A percentile compares a stretch with the other conserved stretches of the same genome.
Conservation (phyloP, 2,888 invertebrate genomes). For the Perizoma flavofasciatum region DNA sequence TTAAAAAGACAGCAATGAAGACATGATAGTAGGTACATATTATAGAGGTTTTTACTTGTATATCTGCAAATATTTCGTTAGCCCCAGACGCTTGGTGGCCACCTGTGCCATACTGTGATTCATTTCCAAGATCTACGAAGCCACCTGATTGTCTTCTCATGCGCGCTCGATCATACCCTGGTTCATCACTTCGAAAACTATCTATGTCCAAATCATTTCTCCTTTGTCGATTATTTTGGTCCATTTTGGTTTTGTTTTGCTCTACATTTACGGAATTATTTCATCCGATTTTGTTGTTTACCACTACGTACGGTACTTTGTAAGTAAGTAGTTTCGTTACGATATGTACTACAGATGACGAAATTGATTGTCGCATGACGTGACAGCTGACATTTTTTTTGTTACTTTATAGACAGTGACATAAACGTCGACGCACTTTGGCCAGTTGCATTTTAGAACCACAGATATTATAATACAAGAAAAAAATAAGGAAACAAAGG, state of each 20-base stretch:
- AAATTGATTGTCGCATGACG: too few species aligned
- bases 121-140: slow-evolving; percentile 90
- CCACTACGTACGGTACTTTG: not conserved
- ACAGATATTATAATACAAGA: too few species aligned
- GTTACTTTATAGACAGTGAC: too few species aligned
- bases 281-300: not conserved
- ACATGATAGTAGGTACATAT: not conserved
- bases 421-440: too few species aligned
- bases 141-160: slow-evolving; percentile 87
- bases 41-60: slow-evolving; percentile 86
- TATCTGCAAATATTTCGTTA: slow-evolving; percentile 95
- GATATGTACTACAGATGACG: too few species aligned
- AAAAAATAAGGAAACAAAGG: too few species aligned
- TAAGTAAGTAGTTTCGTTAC: too few species aligned
- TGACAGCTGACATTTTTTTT: too few species aligned
- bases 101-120: slow-evolving; percentile 89
- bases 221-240: slow-evolving; percentile 64
- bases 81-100: slow-evolving; percentile 94
- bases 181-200: slow-evolving; percentile 75
- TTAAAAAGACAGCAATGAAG: not conserved
- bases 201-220: slow-evolving; percentile 71
- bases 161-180: slow-evolving; percentile 77
- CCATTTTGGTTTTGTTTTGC: slow-evolving; percentile 55
- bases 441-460: too few species aligned
- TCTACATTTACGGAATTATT: slow-evolving; percentile 27